Evolutionary conservation across 2,797 vertebrate species (phyloP), one percentile per base, ranked within the genome.

Genomic region (Gobio occitaniae): DNA sequence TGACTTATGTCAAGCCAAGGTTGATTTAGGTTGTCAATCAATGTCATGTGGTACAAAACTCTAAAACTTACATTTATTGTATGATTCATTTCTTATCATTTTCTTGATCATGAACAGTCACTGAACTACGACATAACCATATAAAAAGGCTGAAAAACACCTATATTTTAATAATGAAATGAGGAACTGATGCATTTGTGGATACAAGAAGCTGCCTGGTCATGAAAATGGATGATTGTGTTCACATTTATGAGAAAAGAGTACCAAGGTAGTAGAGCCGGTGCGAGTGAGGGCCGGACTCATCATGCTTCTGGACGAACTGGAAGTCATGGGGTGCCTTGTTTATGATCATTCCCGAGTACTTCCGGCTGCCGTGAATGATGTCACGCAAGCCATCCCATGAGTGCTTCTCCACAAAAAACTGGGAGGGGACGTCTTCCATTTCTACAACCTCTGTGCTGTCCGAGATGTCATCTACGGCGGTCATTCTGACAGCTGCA

Each of bases 281-380:
- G 79, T 99, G 98, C 0, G 98, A 99, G 89, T 99, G 97, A 19
- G 97, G 97, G 50, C 97, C 96, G 1, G 96, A 96, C 80, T 98
- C 97, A 12, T 99, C 97, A 0, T 94, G 96, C 91, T 98, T 98
- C 92, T 95, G 96, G 89, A 98, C 97, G 36, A 99, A 99, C 94
- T 97, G 97, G 93, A 99, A 99, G 92, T 99, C 98, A 15, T 99
- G 97, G 0, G 98, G 98, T 19, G 98, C 98, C 94, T 99, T 99
- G 95, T 97, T 99, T 87, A 97, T 95, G 2, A 98, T 96, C 93
- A 99, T 96, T 82, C 97, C 97, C 0, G 97, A 98, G 90, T 98
- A 98, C 93, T 97, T 99, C 92, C 98, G 96, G 95, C 98, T 99
- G 92, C 97, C 96, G 78, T 99, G 98, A 91, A 99, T 98, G 84